phyloP scores from a whole-genome alignment of 2,797 vertebrate genomes.

The Brotula barbata region DNA sequence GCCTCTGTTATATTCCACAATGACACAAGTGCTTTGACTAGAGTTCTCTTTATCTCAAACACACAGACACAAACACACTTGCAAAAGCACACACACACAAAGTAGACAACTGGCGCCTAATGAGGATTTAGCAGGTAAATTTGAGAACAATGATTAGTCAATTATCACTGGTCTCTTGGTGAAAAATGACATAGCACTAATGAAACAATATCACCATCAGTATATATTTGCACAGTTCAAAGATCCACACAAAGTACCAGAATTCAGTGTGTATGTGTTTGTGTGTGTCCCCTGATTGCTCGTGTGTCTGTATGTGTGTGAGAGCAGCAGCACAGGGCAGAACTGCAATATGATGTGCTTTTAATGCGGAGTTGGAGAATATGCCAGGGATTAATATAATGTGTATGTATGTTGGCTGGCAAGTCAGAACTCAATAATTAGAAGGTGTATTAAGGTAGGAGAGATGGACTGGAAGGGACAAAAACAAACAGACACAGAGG shows the following conservation, averaged over 20 bases:
- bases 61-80: not conserved
- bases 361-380: constrained; percentile 57
- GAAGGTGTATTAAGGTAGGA: constrained; percentile 26
- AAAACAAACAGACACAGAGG: constrained; percentile 22
- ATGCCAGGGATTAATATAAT: constrained; percentile 53
- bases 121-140: constrained; percentile 57
- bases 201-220: constrained; percentile 20
- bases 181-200: constrained; percentile 45
- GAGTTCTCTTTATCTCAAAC: constrained; percentile 16
- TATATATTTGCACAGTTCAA: constrained; percentile 12
- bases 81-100: constrained; percentile 16
- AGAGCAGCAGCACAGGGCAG: constrained; percentile 14
- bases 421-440: constrained; percentile 52
- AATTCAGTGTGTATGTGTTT: constrained; percentile 3
- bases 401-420: constrained; percentile 34
- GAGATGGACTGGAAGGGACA: constrained; percentile 24
- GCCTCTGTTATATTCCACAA: not conserved
- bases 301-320: constrained; percentile 3
- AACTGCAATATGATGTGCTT: constrained; percentile 49
- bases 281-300: not conserved
- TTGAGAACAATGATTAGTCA: constrained; percentile 53
- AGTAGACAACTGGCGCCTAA: constrained; percentile 39
- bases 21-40: not conserved
- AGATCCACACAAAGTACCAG: not conserved
- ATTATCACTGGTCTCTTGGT: constrained; percentile 43